phyloP scores from a whole-genome alignment of 2,113 vertebrate genomes.

The Pomatostomus ruficeps region DNA sequence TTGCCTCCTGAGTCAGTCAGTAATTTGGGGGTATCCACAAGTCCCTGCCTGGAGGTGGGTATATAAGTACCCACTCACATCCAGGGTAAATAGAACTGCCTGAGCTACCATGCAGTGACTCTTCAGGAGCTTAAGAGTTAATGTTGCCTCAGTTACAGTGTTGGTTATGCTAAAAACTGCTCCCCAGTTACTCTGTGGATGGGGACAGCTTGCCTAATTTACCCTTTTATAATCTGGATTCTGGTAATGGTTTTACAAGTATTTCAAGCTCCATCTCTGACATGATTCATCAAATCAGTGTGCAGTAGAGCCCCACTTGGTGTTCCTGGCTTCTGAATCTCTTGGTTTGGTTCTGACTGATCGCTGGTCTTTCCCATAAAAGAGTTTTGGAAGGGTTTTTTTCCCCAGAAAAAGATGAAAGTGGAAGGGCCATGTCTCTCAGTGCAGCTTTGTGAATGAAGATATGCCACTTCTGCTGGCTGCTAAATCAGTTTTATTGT shows the following conservation, averaged over 20 bases:
- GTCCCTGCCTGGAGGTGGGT: slow-evolving; percentile 66
- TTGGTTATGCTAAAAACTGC: slow-evolving; percentile 43
- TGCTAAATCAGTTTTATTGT: background rate
- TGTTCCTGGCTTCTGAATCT: slow-evolving; percentile 42
- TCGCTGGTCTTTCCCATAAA: slow-evolving; percentile 5
- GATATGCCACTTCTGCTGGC: background rate
- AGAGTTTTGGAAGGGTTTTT: slow-evolving; percentile 34
- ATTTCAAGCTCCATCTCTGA: slow-evolving; percentile 47
- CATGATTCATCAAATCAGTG: slow-evolving; percentile 33
- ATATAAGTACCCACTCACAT: slow-evolving; percentile 25
- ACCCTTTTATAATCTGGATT: slow-evolving; percentile 55
- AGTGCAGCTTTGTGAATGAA: slow-evolving; percentile 34
- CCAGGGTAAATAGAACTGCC: slow-evolving; percentile 62
- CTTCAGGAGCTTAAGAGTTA: slow-evolving; percentile 39
- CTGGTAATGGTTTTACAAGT: slow-evolving; percentile 50
- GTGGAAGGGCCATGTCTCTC: slow-evolving; percentile 10
- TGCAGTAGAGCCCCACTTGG: background rate
- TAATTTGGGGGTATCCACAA: slow-evolving; percentile 71
- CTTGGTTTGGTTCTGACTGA: slow-evolving; percentile 40
- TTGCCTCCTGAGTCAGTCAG: slow-evolving; percentile 56
- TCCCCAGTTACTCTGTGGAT: background rate
- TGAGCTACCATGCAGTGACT: slow-evolving; percentile 43
- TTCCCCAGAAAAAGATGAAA: slow-evolving; percentile 28
- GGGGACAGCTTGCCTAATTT: slow-evolving; percentile 14
- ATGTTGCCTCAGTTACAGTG: slow-evolving; percentile 2